Evolutionary conservation across 2,888 invertebrate genomes (phyloP), one percentile per base, ranked within the genome.

Genomic region (Brenthis hecate): DNA sequence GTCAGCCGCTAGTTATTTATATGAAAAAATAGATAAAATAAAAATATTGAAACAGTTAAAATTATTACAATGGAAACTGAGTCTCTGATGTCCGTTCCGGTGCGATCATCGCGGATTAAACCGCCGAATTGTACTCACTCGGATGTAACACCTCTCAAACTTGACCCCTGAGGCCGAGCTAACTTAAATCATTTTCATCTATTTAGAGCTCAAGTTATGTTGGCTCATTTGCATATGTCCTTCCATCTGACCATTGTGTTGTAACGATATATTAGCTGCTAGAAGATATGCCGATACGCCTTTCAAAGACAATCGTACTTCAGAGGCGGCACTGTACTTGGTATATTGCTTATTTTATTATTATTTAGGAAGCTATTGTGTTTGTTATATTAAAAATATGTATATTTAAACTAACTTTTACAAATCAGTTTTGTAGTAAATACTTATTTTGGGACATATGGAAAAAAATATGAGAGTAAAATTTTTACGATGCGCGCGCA

Each of bases 111-210:
- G 83, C 81, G 80, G 77, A 85, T 86, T 85, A 85, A 83, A 81
- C 82, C 84, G 84, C 87, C 88, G 86, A 90, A 88, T 87, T 84
- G 85, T 84, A 84, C 81, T 84, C 83, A 80, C 82, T 85, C 81
- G 85, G 80, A 84, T 84, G 85, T 83, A 78, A 83, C 82, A 77
- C 76, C 73, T 65, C 64, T 58, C 65, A 65, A 58, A 57, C 65
- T 74, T 77, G 62, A 75, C 65, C 78, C 68, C 70, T 69, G 54
- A 54, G 51, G 50, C 28, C 60, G 53, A 62, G 63, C 36, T 72
- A 69, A 73, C 73, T 73, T 65, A 73, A 70, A 57, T 74, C 66
- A 71, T 51, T 69, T 70, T 73, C 74, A 75, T 71, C 67, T 66
- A 69, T 60, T 47, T 62, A 71, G 43, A 74, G 85, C 13, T 79